A percentile compares a stretch with the other conserved stretches of the same genome.
These are phyloP conservation scores for Apodemus agrarius DNA, from an alignment of 2,797 vertebrate genomes.

Conservation along the genomic window DNA sequence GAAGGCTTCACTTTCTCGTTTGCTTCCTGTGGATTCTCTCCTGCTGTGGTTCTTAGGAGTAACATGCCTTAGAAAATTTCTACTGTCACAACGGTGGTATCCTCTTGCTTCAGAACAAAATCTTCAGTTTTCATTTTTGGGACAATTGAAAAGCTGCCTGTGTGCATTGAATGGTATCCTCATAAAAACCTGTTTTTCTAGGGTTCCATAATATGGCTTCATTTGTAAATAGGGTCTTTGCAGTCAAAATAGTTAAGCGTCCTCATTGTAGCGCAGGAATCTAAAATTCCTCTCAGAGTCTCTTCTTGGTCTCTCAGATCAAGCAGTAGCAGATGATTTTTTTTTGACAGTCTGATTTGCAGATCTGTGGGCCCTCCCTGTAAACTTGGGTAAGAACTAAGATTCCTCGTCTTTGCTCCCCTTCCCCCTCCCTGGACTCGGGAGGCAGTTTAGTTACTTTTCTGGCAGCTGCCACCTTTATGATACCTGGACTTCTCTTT, in stretches of 20 bases:
- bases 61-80: background rate
- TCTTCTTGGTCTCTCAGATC: background rate
- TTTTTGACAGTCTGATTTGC: background rate
- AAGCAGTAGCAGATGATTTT: background rate
- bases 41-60: background rate
- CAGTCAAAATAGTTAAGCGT: background rate
- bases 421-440: background rate
- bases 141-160: background rate
- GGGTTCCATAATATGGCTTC: background rate
- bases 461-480: background rate
- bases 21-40: background rate
- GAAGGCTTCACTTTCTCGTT: background rate
- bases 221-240: slow-evolving; percentile 35
- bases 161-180: background rate
- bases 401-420: background rate
- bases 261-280: background rate
- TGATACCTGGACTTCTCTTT: background rate
- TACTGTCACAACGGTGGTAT: background rate
- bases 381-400: background rate
- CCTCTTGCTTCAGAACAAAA: background rate
- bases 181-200: background rate
- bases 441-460: background rate
- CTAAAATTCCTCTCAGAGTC: background rate
- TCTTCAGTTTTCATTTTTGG: background rate
- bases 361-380: background rate